Base-by-base conservation (phyloP, 2,888 invertebrate species). In the Hipparchia sbordonii region DNA sequence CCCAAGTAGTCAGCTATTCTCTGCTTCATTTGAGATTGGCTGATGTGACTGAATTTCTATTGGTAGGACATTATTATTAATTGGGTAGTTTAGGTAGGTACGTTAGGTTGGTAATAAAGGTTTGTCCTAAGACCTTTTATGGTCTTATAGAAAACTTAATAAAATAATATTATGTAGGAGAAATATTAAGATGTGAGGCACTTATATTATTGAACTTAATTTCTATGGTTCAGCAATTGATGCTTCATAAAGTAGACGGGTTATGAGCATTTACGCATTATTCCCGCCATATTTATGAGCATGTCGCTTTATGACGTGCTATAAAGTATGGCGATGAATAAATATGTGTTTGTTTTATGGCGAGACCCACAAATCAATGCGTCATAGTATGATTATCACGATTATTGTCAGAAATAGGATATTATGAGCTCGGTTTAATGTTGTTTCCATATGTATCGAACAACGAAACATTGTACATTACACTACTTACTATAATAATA, bases 321-420 rank as follows among this genome's bases (percentile, higher is more conserved):
- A 83, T 88, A 87, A 89, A 88, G 84, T 83, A 82, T 48, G 8
- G 7, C 7, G 85, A 86, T 89, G 87, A 88, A 88, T 89, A 88
- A 89, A 84, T 88, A 85, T 83, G 85, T 82, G 85, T 82, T 81
- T 82, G 83, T 84, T 89, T 90, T 88, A 89, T 80, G 84, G 82
- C 80, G 77, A 75, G 74, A 72, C 76, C 83, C 8, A 85, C 89
- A 89, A 88, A 89, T 87, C 82, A 80, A 71, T 73, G 77, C 80
- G 82, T 82, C 69, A 79, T 80, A 82, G 82, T 48, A 84, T 82
- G 86, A 87, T 87, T 84, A 85, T 82, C 72, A 69, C 65, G 70
- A 73, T 71, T 65, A 75, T 73, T 71, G 13, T 33, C 68, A 61
- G 68, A 9, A 73, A 73, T 73, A 69, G 69, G 71, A 73, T 75